Evolutionary conservation across 2,797 vertebrate species (phyloP).

Genomic region (Orestias chungarensis): DNA sequence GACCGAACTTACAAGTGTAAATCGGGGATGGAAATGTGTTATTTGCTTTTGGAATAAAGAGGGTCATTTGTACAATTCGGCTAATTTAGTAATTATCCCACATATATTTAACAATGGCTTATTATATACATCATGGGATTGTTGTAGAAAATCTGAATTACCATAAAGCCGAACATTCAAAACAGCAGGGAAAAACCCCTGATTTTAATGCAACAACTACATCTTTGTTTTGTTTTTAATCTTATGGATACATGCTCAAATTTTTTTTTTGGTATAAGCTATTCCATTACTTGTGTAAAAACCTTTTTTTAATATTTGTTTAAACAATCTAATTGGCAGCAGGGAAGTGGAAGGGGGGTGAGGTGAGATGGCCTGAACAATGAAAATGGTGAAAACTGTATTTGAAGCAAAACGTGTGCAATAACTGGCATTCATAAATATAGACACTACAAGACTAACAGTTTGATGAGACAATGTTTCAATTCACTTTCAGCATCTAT

Average conservation of each 20-base stretch:
- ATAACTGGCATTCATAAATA: not conserved
- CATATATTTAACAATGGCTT: slow-evolving; percentile 13
- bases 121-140: slow-evolving; percentile 8
- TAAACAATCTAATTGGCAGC: not conserved
- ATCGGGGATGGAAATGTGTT: slow-evolving; percentile 39
- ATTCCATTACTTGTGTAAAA: not conserved
- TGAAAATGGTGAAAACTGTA: not conserved
- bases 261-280: not conserved
- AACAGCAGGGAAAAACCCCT: not conserved
- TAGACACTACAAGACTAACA: not conserved
- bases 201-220: not conserved
- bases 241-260: not conserved
- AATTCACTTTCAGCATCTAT: not conserved
- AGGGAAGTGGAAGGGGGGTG: not conserved
- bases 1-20: slow-evolving; percentile 43
- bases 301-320: not conserved
- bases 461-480: not conserved
- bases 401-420: not conserved
- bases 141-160: not conserved
- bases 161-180: not conserved
- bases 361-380: not conserved
- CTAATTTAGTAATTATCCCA: slow-evolving; percentile 35
- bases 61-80: slow-evolving; percentile 34
- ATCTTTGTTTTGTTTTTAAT: too few relatives aligned
- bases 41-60: slow-evolving; percentile 19